Conservation (phyloP, 2,113 vertebrate species). For the Illadopsis cleaveri region DNA sequence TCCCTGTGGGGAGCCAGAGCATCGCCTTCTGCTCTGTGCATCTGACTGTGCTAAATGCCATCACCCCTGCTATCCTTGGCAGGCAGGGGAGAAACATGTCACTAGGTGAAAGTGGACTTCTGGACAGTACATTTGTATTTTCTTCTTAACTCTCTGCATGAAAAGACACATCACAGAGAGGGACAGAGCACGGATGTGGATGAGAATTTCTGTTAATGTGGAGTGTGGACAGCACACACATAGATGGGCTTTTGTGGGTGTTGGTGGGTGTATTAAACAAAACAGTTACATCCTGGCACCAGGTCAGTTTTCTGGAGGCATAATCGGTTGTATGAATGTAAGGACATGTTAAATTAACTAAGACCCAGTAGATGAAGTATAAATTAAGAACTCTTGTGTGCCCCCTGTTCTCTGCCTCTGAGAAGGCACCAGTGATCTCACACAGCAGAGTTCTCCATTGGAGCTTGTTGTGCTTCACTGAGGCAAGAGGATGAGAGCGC, state of each 20-base stretch:
- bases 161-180: not conserved
- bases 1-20: not conserved
- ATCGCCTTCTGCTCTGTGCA: not conserved
- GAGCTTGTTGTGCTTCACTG: not conserved
- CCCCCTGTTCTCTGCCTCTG: not conserved
- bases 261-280: not conserved
- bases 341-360: slow-evolving; percentile 34
- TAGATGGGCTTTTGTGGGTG: not conserved
- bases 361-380: not conserved
- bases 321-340: not conserved
- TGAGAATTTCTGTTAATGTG: not conserved
- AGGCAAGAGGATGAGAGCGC: not conserved
- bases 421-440: not conserved
- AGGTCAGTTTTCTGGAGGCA: not conserved
- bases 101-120: not conserved
- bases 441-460: not conserved
- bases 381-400: not conserved
- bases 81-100: not conserved
- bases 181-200: not conserved
- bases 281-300: not conserved
- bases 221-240: not conserved
- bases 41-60: not conserved
- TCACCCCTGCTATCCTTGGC: rapidly evolving
- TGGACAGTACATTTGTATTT: not conserved
- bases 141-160: not conserved